A percentile compares a stretch with the other conserved stretches of the same genome.
Evolutionary conservation across 2,113 vertebrate species (phyloP).

Genomic region (Pao palembangensis): DNA sequence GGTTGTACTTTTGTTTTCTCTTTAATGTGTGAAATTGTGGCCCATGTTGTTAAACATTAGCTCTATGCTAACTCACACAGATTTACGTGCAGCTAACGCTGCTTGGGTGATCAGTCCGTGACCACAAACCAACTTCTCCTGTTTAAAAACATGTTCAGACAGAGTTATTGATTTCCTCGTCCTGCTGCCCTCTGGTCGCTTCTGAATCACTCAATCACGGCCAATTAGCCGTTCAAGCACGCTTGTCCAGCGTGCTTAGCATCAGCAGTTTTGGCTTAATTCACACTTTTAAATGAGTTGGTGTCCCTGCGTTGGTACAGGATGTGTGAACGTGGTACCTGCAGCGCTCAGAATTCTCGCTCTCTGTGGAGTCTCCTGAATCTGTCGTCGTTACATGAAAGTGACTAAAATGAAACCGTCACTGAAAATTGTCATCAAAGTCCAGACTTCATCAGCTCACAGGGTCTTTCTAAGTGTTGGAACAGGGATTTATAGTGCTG

Average conservation of each 20-base stretch:
- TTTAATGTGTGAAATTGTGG: slow-evolving; percentile 19
- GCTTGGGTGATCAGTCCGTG: slow-evolving; percentile 45
- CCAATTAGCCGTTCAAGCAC: slow-evolving; percentile 42
- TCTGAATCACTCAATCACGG: slow-evolving; percentile 34
- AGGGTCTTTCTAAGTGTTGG: too few species aligned
- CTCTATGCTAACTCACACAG: slow-evolving; percentile 39
- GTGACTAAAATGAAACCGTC: too few species aligned
- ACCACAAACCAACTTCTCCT: slow-evolving; percentile 24
- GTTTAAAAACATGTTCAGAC: slow-evolving; percentile 31
- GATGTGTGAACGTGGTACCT: too few species aligned
- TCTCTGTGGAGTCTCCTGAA: too few species aligned
- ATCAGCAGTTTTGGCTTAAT: not conserved
- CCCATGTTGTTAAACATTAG: slow-evolving; percentile 43
- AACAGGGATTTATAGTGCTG: too few species aligned
- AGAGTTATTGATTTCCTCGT: slow-evolving; percentile 56
- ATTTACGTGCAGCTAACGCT: slow-evolving; percentile 35
- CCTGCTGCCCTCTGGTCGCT: not conserved
- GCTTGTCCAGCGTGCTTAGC: slow-evolving; percentile 1
- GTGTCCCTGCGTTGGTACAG: not conserved
- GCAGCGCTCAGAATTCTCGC: too few species aligned
- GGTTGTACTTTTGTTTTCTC: slow-evolving; percentile 6
- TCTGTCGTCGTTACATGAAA: too few species aligned
- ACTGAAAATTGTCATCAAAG: too few species aligned
- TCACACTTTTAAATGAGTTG: too few species aligned
- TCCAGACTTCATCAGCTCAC: too few species aligned